Evolutionary conservation across 2,113 vertebrate genomes (phyloP).

Genomic region (Cyanoliseus patagonus): DNA sequence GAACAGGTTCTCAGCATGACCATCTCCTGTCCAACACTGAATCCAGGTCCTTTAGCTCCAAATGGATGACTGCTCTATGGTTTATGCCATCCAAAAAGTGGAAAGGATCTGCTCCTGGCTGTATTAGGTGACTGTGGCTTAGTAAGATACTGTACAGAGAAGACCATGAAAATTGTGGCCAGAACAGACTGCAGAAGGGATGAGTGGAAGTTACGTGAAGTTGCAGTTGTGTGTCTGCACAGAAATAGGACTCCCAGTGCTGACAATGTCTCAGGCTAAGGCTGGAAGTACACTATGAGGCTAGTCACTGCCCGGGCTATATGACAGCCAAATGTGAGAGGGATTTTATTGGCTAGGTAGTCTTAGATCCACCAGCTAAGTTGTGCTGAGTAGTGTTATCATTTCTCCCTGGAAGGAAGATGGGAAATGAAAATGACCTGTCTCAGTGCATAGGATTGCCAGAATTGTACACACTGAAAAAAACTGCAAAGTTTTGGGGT

Average conservation of each 20-base stretch:
- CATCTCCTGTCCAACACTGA: neutral
- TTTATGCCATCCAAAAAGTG: neutral
- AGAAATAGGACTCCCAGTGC: neutral
- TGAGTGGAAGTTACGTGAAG: neutral
- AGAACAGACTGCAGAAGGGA: neutral
- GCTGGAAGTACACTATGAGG: neutral
- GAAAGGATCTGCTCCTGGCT: neutral
- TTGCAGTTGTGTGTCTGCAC: neutral
- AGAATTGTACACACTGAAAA: neutral
- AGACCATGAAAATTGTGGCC: neutral
- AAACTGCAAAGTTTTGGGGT: neutral
- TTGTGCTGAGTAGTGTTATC: neutral
- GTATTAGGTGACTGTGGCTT: neutral
- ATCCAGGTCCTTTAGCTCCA: neutral
- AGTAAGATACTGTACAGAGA: neutral
- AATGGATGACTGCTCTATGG: no score
- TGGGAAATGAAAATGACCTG: neutral
- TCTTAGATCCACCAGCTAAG: neutral
- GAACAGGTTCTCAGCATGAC: rapidly evolving
- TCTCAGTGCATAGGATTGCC: neutral
- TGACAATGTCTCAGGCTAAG: neutral
- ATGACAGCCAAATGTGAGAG: neutral
- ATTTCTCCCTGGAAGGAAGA: neutral
- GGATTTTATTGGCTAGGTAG: neutral
- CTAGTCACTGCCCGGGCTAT: neutral